These are phyloP conservation scores for Illadopsis cleaveri DNA, from an alignment of 2,113 vertebrate genomes.

Conservation along the genomic window DNA sequence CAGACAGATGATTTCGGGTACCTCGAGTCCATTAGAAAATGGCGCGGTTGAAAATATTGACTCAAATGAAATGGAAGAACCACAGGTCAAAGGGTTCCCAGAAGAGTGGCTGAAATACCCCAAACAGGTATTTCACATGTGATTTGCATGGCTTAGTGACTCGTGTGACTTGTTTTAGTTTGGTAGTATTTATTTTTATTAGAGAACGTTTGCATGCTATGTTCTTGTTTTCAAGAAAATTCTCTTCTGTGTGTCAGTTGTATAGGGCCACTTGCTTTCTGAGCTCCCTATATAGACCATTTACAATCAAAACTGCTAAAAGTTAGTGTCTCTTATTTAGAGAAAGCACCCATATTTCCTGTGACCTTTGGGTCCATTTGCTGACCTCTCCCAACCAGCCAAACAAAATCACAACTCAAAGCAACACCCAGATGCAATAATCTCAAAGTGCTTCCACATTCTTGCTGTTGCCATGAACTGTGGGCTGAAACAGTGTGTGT, in stretches of 20 bases:
- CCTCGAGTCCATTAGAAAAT: slow-evolving; percentile 75
- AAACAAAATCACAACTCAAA: neutral
- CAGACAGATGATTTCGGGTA: slow-evolving; percentile 85
- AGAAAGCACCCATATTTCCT: neutral
- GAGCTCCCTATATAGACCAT: neutral
- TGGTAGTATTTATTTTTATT: neutral
- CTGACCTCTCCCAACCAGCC: neutral
- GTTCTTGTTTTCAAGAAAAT: neutral
- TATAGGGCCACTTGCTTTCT: neutral
- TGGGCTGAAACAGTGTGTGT: neutral
- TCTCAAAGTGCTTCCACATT: neutral
- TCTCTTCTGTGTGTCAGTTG: neutral
- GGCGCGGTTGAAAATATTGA: slow-evolving; percentile 71
- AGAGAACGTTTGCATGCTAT: neutral
- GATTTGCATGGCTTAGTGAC: neutral
- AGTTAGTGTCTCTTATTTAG: neutral
- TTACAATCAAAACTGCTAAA: neutral
- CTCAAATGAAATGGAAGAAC: slow-evolving; percentile 82
- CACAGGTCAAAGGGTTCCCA: slow-evolving; percentile 80
- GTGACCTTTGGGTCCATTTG: neutral
- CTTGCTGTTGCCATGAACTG: neutral
- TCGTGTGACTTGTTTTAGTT: neutral
- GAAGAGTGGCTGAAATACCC: slow-evolving; percentile 92
- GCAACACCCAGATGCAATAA: neutral
- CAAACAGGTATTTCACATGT: slow-evolving; percentile 81